Base-by-base conservation (phyloP, 2,113 vertebrate genomes). In the Pygoscelis adeliae region DNA sequence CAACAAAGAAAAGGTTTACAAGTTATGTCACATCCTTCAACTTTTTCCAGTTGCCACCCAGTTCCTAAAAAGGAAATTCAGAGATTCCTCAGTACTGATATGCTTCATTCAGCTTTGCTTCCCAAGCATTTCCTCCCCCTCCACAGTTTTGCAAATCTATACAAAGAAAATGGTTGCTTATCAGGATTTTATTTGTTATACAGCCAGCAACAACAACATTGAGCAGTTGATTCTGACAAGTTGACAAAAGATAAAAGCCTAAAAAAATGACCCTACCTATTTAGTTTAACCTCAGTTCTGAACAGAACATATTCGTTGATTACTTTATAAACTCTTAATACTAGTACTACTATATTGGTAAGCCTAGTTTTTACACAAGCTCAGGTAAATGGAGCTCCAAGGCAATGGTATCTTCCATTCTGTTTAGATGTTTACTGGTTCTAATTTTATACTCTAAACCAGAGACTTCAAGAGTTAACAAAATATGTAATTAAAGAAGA, bases 11-110 rank as follows among this genome's bases (percentile, higher is more conserved):
- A 78, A 91, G 29, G 55, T 16, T 81, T 78, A 66, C 0, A 8
- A 58, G 42, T 55, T 44, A 88, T 34, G 89, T 95, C 91, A 97
- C 55, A 83, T 93, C 94, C 93, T 93, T 55, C 73, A 76, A 85
- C 65, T 73, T 80, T 85, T 96, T 92, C 89, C 89, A 85, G 74
- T 70, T 66, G 59, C 74, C 87, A 86, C 53, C 52, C 91, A 88
- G 70, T 58, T 79, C 53, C 50, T 53, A 40, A 66, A 77, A 83
- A 69, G 89, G 91, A 94, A 94, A 83, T 71, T 42, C n/a, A 85
- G 40, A 59, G 40, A 94, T 70, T 78, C 62, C 66, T 94, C 63
- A 63, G 78, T 11, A 77, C 44, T 14, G 23, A 90, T 40, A 87
- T 0, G 1, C 23, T 71, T 72, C 30, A 61, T 53, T 82, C 65